Conservation (phyloP, 2,888 invertebrate genomes). For the Camponotus fellah region DNA sequence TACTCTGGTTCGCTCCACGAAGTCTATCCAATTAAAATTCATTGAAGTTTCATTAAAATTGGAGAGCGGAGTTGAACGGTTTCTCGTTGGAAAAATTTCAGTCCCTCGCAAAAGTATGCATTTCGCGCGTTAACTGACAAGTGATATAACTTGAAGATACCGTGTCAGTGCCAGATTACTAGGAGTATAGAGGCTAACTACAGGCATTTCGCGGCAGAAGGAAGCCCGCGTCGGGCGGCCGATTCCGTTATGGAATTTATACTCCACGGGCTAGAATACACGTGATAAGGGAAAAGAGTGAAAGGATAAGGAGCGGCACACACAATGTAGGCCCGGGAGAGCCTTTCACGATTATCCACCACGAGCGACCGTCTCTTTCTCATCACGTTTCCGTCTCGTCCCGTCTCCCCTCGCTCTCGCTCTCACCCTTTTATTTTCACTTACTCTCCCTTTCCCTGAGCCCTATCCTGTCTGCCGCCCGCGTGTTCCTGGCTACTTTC, state of each 20-base stretch:
- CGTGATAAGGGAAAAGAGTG: slow-evolving; percentile 71
- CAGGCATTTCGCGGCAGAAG: slow-evolving; percentile 3
- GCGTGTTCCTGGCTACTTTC: slow-evolving; percentile 65
- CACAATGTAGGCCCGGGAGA: slow-evolving; percentile 30
- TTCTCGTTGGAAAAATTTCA: background rate
- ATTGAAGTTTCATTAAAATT: slow-evolving; percentile 12
- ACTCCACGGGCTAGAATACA: slow-evolving; percentile 21
- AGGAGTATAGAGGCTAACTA: slow-evolving; percentile 46
- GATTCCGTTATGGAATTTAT: slow-evolving; percentile 28
- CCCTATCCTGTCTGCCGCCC: slow-evolving; percentile 20
- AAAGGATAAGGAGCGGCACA: slow-evolving; percentile 64
- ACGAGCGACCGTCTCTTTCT: slow-evolving; percentile 18
- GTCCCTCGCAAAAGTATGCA: background rate
- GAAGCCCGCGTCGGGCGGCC: slow-evolving; percentile 11
- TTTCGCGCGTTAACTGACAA: slow-evolving; percentile 3
- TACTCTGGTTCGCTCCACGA: background rate
- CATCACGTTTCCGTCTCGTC: slow-evolving; percentile 42
- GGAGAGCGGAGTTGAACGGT: background rate
- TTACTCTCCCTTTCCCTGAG: slow-evolving; percentile 44
- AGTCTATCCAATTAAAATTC: background rate
- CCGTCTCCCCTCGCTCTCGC: slow-evolving; percentile 23
- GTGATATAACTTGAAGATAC: slow-evolving; percentile 51
- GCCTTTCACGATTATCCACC: slow-evolving; percentile 58
- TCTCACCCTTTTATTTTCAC: slow-evolving; percentile 50
- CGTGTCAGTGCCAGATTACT: slow-evolving; percentile 52